A percentile compares a stretch with the other conserved stretches of the same genome.
Conservation (phyloP, 2,888 invertebrate species). For the Ormia ochracea region DNA sequence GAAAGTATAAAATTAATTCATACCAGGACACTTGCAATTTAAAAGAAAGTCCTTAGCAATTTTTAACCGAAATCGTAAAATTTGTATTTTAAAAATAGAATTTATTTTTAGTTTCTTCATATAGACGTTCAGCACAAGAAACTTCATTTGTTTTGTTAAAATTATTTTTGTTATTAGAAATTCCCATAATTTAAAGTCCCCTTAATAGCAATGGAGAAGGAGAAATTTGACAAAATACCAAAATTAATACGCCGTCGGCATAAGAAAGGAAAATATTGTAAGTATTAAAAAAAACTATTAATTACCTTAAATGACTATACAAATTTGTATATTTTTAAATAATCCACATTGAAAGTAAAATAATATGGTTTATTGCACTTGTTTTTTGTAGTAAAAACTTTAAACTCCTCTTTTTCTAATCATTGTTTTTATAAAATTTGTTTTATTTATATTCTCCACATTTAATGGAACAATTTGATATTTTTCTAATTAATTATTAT, state of each 20-base stretch:
- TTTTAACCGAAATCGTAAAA: too few species aligned
- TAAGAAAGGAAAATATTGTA: not conserved
- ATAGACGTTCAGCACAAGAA: too few species aligned
- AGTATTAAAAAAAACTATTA: not conserved
- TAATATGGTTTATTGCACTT: conserved; percentile 47
- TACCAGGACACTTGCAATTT: too few species aligned
- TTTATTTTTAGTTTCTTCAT: too few species aligned
- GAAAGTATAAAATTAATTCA: too few species aligned
- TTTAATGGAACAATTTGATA: not conserved
- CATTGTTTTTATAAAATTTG: conserved; percentile 3
- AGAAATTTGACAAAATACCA: not conserved
- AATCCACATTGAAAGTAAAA: conserved; percentile 31
- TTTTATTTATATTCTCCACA: not conserved
- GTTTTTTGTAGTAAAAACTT: not conserved
- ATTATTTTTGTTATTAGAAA: too few species aligned
- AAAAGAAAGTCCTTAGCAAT: too few species aligned
- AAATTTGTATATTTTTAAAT: not conserved
- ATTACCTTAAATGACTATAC: conserved; percentile 19
- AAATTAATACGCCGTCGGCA: conserved; percentile 22
- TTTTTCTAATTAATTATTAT: conserved; percentile 1
- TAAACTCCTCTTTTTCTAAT: not conserved
- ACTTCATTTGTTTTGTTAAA: too few species aligned
- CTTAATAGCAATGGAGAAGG: not conserved
- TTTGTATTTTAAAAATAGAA: too few species aligned
- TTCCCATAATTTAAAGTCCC: too few species aligned